A percentile compares a stretch with the other conserved stretches of the same genome.
Conservation (phyloP, 2,797 vertebrate species). For the Smutsia temminckii region DNA sequence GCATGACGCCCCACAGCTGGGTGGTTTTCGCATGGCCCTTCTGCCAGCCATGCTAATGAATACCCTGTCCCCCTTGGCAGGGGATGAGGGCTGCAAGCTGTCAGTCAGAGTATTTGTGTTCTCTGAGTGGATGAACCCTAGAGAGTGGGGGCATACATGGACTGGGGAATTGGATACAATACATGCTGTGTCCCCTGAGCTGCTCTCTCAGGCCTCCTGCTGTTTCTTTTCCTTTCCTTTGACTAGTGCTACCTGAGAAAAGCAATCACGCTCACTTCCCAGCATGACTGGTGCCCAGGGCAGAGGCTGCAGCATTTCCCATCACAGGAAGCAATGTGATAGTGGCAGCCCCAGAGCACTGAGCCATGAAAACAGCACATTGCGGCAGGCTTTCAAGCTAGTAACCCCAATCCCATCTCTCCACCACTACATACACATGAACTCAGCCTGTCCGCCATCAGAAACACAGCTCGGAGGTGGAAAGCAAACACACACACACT, state of each 20-base stretch:
- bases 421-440: background rate
- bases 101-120: background rate
- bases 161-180: background rate
- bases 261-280: constrained; percentile 58
- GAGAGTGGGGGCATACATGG: background rate
- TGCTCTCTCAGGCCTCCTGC: background rate
- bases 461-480: background rate
- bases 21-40: background rate
- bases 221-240: constrained; percentile 43
- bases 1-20: background rate
- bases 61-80: background rate
- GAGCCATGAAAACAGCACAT: constrained; percentile 14
- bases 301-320: constrained; percentile 55
- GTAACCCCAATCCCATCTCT: background rate
- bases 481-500: background rate
- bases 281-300: constrained; percentile 62
- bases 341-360: background rate
- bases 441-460: background rate
- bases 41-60: background rate
- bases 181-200: constrained; percentile 34
- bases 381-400: constrained; percentile 5
- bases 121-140: constrained; percentile 2
- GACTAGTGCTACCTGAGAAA: constrained; percentile 51
- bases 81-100: background rate
- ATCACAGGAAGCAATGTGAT: constrained; percentile 38